Evolutionary conservation across 2,797 vertebrate genomes (phyloP), one percentile per base, ranked within the genome.

Genomic region (Tragopan temminckii): DNA sequence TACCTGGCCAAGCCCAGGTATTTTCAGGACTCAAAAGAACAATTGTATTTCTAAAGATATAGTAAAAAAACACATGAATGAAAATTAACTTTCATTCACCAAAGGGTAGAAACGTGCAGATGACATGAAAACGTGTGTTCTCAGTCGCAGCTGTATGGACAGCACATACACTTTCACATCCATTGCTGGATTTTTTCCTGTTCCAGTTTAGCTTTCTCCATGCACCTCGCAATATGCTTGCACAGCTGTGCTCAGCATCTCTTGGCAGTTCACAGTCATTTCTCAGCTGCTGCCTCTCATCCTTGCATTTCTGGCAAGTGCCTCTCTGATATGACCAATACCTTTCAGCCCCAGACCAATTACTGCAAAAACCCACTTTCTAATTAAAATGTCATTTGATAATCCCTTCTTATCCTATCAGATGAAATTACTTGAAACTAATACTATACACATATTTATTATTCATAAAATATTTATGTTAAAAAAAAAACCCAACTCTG

Each of bases 231-330:
- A 24, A 78, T 58, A 53, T 4, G 5, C 6, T 57, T 18, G 5
- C 81, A 27, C 8, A 38, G 16, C 36, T 76, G 42, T 13, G 45
- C 36, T 58, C 80, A 35, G 66, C 42, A n/a, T 55, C 20, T 62
- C 62, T 57, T 36, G 25, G 40, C 52, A 74, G 31, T 2, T 14
- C 1, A 1, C 25, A 55, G 35, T 5, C 35, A 20, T 20, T 55
- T 64, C 0, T 1, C n/a, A 55, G 42, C 0, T 62, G 36, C 69
- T 67, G 36, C 19, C 40, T 17, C 21, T 35, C 52, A 70, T 8
- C 61, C 23, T 46, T 38, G 15, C 13, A 2, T 5, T 61, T 46
- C 55, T 79, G 35, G 13, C 50, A 55, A 66, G 35, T 0, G 3
- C 11, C 58, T 74, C 19, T 50, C 25, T 2, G 42, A 36, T 1